phyloP scores from a whole-genome alignment of 2,113 vertebrate species.

The Peromyscus californicus region DNA sequence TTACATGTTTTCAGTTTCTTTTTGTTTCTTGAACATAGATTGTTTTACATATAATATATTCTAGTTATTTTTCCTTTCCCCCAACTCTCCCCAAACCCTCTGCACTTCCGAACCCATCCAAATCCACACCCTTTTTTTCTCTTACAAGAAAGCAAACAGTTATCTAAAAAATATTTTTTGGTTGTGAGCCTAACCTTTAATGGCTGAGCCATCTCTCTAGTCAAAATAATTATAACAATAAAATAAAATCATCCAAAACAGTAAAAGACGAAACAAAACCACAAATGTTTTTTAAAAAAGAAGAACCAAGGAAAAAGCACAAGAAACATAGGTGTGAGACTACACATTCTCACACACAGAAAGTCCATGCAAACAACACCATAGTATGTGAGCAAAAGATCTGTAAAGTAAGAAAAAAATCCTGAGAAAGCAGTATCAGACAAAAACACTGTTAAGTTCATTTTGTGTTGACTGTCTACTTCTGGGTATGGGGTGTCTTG shows the following conservation, averaged over 20 bases:
- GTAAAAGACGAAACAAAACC: background rate
- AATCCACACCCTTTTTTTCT: background rate
- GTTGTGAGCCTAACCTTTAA: background rate
- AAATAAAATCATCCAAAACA: background rate
- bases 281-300: background rate
- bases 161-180: no score
- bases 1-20: background rate
- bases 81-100: background rate
- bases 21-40: background rate
- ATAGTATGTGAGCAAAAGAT: background rate
- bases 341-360: background rate
- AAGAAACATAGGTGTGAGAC: background rate
- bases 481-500: background rate
- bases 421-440: background rate
- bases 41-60: background rate
- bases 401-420: background rate
- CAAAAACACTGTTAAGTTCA: background rate
- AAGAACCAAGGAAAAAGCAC: background rate
- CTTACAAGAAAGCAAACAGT: background rate
- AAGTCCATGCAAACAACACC: background rate
- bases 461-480: background rate
- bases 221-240: background rate
- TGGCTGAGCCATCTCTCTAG: background rate
- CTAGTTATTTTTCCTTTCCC: background rate
- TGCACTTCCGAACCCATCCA: background rate